Conservation (phyloP, 2,113 vertebrate species). For the Chaetodon auriga region DNA sequence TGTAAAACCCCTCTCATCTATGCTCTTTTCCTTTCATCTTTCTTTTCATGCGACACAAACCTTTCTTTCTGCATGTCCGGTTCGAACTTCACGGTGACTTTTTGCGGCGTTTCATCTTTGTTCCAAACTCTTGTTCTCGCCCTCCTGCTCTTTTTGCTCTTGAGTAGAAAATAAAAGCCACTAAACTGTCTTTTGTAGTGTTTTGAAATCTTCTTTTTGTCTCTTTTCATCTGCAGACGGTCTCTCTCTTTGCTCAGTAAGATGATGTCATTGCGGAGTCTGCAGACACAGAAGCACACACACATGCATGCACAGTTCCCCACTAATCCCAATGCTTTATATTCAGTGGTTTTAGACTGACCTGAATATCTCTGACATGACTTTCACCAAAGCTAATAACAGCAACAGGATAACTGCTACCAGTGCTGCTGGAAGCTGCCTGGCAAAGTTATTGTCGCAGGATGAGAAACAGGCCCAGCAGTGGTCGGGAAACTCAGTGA, state of each 20-base stretch:
- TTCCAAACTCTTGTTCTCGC: background rate
- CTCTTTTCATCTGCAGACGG: conserved; percentile 23
- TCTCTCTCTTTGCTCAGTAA: conserved; percentile 3
- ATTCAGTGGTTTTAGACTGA: conserved; percentile 75
- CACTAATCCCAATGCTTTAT: conserved; percentile 62
- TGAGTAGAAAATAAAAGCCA: background rate
- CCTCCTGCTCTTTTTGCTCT: background rate
- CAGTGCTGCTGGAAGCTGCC: conserved; percentile 73
- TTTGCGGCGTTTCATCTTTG: background rate
- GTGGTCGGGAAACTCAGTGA: conserved; percentile 76
- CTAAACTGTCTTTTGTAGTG: background rate
- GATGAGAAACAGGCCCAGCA: conserved; percentile 77
- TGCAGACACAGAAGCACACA: conserved; percentile 44
- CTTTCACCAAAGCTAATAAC: conserved; percentile 79
- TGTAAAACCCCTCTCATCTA: conserved; percentile 21
- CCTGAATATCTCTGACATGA: conserved; percentile 80
- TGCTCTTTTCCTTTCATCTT: conserved; percentile 11
- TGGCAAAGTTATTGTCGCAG: conserved; percentile 75
- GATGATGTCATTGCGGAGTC: conserved; percentile 69
- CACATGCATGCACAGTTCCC: conserved; percentile 43
- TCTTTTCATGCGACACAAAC: conserved; percentile 57
- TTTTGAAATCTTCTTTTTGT: conserved; percentile 31
- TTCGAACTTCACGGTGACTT: conserved; percentile 35
- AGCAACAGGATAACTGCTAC: conserved; percentile 71
- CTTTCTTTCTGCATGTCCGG: conserved; percentile 36